A percentile compares a stretch with the other conserved stretches of the same genome.
These are phyloP conservation scores for Triplophysa bombifrons DNA, from an alignment of 2,797 vertebrate species.

Conservation along the genomic window DNA sequence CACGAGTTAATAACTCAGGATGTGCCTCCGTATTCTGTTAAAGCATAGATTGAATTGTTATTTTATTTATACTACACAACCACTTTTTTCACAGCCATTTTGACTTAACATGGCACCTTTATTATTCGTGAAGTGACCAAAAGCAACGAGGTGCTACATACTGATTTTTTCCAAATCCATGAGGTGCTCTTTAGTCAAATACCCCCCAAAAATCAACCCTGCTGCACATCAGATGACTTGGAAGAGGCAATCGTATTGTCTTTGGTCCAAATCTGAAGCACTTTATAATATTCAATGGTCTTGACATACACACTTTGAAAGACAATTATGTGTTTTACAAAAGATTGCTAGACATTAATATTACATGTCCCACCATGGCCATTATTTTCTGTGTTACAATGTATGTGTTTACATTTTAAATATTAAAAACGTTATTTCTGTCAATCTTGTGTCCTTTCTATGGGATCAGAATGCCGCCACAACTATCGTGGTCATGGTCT, in stretches of 20 bases:
- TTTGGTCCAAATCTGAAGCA: constrained; percentile 58
- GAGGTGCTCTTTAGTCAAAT: constrained; percentile 32
- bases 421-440: constrained; percentile 77
- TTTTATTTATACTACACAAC: neutral
- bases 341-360: constrained; percentile 24
- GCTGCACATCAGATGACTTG: constrained; percentile 11
- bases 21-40: constrained; percentile 22
- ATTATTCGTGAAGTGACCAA: constrained; percentile 49
- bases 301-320: constrained; percentile 39
- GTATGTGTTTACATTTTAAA: constrained; percentile 81
- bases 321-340: constrained; percentile 40
- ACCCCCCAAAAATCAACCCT: constrained; percentile 13
- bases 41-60: constrained; percentile 1
- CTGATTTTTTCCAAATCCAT: constrained; percentile 10
- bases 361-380: constrained; percentile 51
- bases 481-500: no score
- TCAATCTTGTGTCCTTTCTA: constrained; percentile 71
- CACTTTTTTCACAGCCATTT: constrained; percentile 7
- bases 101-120: neutral
- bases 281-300: constrained; percentile 50
- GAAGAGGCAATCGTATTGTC: constrained; percentile 19
- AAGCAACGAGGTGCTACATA: constrained; percentile 38
- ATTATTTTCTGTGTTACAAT: constrained; percentile 73
- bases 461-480: no score
- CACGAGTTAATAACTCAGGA: constrained; percentile 43